These are phyloP conservation scores for Mycteria americana DNA, from an alignment of 2,797 vertebrate genomes.

Conservation along the genomic window DNA sequence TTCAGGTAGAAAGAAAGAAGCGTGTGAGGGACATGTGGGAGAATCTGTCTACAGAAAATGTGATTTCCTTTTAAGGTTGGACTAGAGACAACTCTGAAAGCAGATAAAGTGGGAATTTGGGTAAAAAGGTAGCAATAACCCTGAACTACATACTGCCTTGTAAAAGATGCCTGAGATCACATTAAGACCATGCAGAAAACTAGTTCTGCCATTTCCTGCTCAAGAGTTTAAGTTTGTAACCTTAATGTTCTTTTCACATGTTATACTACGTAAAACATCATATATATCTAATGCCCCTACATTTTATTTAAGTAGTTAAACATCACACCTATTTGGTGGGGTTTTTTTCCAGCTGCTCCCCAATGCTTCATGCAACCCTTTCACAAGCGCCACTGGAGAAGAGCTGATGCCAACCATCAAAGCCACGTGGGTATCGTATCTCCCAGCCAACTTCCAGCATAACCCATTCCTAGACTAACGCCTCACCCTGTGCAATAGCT, in stretches of 20 bases:
- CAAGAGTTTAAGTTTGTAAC: neutral
- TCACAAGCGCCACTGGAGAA: neutral
- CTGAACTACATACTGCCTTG: neutral
- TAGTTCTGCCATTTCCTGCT: neutral
- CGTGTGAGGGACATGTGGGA: neutral
- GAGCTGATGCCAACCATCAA: neutral
- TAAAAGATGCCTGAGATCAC: neutral
- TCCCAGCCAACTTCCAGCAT: neutral
- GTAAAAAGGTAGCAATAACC: neutral
- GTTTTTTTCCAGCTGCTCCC: neutral
- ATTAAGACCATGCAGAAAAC: neutral
- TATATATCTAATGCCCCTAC: neutral
- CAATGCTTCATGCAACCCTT: accelerated
- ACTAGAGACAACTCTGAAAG: neutral
- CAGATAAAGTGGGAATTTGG: neutral
- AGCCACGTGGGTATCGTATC: neutral
- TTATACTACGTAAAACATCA: neutral
- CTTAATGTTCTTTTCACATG: neutral
- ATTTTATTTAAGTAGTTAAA: neutral
- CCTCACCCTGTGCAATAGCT: neutral
- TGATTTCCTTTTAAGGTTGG: neutral
- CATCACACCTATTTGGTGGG: neutral
- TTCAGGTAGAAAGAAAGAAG: neutral
- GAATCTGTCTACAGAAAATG: neutral
- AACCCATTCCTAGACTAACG: neutral